Conservation (phyloP, 2,797 vertebrate genomes). For the Siniperca scherzeri region DNA sequence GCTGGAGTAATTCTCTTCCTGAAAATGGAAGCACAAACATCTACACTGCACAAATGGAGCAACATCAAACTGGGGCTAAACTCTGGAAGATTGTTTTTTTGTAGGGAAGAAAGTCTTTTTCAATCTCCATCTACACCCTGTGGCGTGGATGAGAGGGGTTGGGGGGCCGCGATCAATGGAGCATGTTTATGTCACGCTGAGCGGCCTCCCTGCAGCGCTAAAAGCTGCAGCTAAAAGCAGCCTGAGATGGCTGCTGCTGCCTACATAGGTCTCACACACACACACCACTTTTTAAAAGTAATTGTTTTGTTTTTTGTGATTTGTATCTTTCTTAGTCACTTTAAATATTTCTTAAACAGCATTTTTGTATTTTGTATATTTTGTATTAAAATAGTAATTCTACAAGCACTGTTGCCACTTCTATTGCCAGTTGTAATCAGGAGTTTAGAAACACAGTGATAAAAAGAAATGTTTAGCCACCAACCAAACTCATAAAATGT, state of each 20-base stretch:
- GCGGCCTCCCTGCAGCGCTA: constrained; percentile 37
- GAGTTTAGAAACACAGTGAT: not conserved
- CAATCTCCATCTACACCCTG: constrained; percentile 38
- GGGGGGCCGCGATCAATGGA: constrained; percentile 28
- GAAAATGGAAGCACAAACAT: not conserved
- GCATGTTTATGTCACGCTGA: constrained; percentile 46
- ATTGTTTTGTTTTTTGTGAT: not conserved
- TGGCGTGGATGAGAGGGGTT: constrained; percentile 4
- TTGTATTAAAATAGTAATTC: not conserved
- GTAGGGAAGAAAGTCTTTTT: constrained; percentile 27
- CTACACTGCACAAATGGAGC: not conserved
- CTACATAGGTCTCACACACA: constrained; percentile 13
- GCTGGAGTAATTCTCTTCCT: constrained; percentile 2
- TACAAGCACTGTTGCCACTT: too few species aligned
- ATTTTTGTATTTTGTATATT: not conserved
- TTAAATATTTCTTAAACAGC: not conserved
- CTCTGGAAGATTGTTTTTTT: constrained; percentile 17
- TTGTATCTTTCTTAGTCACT: too few species aligned
- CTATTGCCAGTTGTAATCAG: not conserved
- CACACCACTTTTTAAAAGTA: not conserved
- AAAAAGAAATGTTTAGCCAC: not conserved
- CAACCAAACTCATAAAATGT: too few species aligned
- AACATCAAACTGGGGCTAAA: constrained; percentile 6
- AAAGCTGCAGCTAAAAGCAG: constrained; percentile 35
- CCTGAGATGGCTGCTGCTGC: constrained; percentile 21